Conservation (phyloP, 1,140 invertebrate species). For the Nephila pilipes region DNA sequence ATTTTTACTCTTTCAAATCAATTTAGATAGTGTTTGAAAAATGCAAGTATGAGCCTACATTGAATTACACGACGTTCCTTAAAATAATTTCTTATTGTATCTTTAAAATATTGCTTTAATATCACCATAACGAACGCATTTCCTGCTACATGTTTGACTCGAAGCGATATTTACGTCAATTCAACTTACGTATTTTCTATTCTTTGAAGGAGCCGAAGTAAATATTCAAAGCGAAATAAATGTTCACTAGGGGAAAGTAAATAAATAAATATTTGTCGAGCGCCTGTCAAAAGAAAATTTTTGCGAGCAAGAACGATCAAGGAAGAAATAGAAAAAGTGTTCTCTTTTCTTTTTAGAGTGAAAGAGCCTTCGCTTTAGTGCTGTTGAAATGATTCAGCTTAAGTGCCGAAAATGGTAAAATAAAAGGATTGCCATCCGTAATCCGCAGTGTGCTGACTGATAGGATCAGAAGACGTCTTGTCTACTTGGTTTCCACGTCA, state of each 20-base stretch:
- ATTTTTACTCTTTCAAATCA: too few species aligned
- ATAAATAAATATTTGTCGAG: conserved; percentile 74
- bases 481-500: conserved; percentile 75
- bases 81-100: too few species aligned
- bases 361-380: conserved; percentile 59
- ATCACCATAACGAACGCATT: too few species aligned
- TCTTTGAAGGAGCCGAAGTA: conserved; percentile 45
- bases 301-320: conserved; percentile 67
- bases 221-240: conserved; percentile 74
- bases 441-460: conserved; percentile 73
- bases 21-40: too few species aligned
- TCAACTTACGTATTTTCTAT: conserved; percentile 23
- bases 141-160: neutral
- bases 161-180: conserved; percentile 49
- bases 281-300: conserved; percentile 64
- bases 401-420: conserved; percentile 76
- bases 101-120: too few species aligned
- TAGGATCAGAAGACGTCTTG: conserved; percentile 75
- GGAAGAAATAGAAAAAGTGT: conserved; percentile 75
- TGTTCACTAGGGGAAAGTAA: conserved; percentile 75
- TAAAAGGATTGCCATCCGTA: conserved; percentile 72
- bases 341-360: conserved; percentile 30
- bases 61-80: too few species aligned
- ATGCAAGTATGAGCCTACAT: too few species aligned
- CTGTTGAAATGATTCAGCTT: conserved; percentile 74